Base-by-base conservation (phyloP, 1,140 invertebrate genomes). In the Neotoxoptera formosana region DNA sequence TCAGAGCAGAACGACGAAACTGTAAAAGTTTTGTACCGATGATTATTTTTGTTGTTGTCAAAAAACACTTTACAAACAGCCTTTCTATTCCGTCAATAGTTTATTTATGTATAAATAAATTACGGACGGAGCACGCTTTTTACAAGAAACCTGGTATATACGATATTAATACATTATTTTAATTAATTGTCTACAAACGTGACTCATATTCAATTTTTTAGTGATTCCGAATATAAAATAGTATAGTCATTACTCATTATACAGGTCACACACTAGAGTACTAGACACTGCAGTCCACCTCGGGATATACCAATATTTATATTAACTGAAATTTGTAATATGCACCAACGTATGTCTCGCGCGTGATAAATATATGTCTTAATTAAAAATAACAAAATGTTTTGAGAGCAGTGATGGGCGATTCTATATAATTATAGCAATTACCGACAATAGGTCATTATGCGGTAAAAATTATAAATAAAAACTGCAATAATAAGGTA, bases 91-190 rank as follows among this genome's bases (percentile, higher is more conserved):
- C 9, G 60, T 76, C 60, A 76, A 76, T 76, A n/a, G 14, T 76
- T 67, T 67, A 67, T 67, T n/a, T 76, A 76, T 76, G n/a, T n/a
- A 76, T 76, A 76, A 76, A n/a, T n/a, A 76, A 76, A 76, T 76
- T n/a, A 76, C 30, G 60, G 30, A 0, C 14, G 30, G 30, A 21
- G 51, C 4, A 17, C 30, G 14, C 30, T 76, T 76, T 76, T 76
- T n/a, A n/a, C 14, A 76, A 76, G n/a, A n/a, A 17, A 76, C n/a
- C 60, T 67, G 17, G 30, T 53, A 21, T 53, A 7, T 53, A 21
- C 20, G 51, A 53, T 51, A 51, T 17, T 51, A 51, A 51, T 51
- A 51, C 14, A 51, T 53, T 53, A 53, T 53, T 53, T 23, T 23
- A 53, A 53, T 53, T 53, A 6, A 6, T 23, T 53, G 21, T 53